phyloP scores from a whole-genome alignment of 2,797 vertebrate species.

The Gymnothorax reevesii region DNA sequence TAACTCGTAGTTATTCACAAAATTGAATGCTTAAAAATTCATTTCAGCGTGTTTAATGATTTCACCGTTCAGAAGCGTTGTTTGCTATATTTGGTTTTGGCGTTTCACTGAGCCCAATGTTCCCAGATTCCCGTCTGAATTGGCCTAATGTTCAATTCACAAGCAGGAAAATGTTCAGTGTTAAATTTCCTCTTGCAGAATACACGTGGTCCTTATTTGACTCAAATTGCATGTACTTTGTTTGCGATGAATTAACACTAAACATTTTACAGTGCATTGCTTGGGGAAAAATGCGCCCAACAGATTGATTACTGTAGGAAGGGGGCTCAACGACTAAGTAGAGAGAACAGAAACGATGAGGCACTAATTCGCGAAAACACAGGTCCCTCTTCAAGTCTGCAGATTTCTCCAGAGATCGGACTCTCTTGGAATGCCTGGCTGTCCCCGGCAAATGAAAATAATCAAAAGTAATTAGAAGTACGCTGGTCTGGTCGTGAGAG shows the following conservation, averaged over 20 bases:
- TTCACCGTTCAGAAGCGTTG: not conserved
- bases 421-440: conserved; percentile 85
- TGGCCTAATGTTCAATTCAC: too few species aligned
- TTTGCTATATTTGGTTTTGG: not conserved
- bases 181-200: too few species aligned
- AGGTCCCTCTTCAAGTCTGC: conserved; percentile 62
- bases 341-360: conserved; percentile 69
- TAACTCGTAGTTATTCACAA: not conserved
- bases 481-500: conserved; percentile 91
- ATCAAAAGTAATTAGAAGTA: conserved; percentile 99
- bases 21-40: not conserved
- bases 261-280: not conserved
- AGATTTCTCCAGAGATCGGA: conserved; percentile 83
- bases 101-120: not conserved
- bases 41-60: not conserved
- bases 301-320: conserved; percentile 27
- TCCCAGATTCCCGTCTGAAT: not conserved
- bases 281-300: conserved; percentile 33
- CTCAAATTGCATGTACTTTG: not conserved
- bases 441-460: conserved; percentile 98
- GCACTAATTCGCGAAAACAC: conserved; percentile 77
- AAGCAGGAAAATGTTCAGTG: not conserved
- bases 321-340: conserved; percentile 47
- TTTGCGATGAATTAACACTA: not conserved
- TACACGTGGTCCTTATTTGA: too few species aligned